Conservation (phyloP, 2,888 invertebrate genomes). For the Eucera pruinosa region DNA sequence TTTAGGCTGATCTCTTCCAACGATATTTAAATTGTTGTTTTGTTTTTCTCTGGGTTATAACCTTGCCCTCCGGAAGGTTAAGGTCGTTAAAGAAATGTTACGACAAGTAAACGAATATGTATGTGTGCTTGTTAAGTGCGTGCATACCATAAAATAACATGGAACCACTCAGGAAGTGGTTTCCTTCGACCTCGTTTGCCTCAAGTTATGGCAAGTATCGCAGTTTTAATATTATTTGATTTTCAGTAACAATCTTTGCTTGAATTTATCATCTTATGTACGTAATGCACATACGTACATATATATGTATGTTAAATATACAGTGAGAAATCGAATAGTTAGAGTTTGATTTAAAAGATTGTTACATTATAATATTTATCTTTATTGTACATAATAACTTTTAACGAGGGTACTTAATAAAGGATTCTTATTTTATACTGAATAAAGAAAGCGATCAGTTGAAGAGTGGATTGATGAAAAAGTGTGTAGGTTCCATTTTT, state of each 20-base stretch:
- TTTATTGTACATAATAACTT: too few relatives aligned
- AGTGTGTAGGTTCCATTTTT: too few relatives aligned
- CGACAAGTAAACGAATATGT: constrained; percentile 41
- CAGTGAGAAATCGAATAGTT: too few relatives aligned
- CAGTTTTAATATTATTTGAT: not conserved
- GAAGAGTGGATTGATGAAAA: too few relatives aligned
- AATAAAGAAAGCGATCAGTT: too few relatives aligned
- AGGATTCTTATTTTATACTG: too few relatives aligned
- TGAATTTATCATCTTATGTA: not conserved
- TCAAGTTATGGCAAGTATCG: not conserved
- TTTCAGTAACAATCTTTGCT: not conserved
- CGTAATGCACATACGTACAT: too few relatives aligned
- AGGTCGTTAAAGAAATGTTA: constrained; percentile 65
- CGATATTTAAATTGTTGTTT: constrained; percentile 65
- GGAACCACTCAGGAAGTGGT: constrained; percentile 10
- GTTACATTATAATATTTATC: too few relatives aligned
- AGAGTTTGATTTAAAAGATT: too few relatives aligned
- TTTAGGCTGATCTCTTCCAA: constrained; percentile 13
- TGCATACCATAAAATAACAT: constrained; percentile 32
- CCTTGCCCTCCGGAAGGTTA: constrained; percentile 70
- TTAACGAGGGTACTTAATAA: too few relatives aligned
- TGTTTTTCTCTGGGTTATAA: constrained; percentile 34
- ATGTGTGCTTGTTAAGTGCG: constrained; percentile 25
- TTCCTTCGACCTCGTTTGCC: constrained; percentile 16
- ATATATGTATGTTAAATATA: too few relatives aligned